phyloP scores from a whole-genome alignment of 2,797 vertebrate genomes.

The Pygocentrus nattereri region DNA sequence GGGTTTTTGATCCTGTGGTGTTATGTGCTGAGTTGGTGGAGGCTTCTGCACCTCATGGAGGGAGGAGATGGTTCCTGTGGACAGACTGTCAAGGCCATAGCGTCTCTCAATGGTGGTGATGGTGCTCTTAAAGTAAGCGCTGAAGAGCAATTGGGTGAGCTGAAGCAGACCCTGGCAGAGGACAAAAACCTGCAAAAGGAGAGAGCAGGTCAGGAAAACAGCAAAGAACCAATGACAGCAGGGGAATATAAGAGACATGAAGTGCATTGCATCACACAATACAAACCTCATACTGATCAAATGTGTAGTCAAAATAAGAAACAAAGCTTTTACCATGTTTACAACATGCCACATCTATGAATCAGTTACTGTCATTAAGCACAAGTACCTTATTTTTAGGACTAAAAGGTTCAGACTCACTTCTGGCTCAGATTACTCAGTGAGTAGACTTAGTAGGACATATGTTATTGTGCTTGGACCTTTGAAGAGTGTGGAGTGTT shows the following conservation, averaged over 20 bases:
- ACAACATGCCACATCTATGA: no score
- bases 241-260: no score
- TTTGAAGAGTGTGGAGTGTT: background rate
- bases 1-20: background rate
- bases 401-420: background rate
- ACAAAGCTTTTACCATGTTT: no score
- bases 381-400: background rate
- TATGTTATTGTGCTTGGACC: background rate
- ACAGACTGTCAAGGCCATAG: constrained; percentile 95
- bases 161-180: constrained; percentile 94
- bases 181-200: constrained; percentile 86
- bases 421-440: background rate
- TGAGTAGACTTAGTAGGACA: background rate
- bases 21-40: background rate
- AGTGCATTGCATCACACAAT: background rate
- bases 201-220: background rate
- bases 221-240: background rate
- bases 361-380: background rate
- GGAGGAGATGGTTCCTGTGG: constrained; percentile 95
- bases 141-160: constrained; percentile 94
- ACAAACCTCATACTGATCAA: background rate
- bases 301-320: background rate
- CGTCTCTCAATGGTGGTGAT: constrained; percentile 95
- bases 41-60: constrained; percentile 87
- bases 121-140: constrained; percentile 96